Evolutionary conservation across 2,113 vertebrate species (phyloP).

Genomic region (Amphilophus citrinellus): DNA sequence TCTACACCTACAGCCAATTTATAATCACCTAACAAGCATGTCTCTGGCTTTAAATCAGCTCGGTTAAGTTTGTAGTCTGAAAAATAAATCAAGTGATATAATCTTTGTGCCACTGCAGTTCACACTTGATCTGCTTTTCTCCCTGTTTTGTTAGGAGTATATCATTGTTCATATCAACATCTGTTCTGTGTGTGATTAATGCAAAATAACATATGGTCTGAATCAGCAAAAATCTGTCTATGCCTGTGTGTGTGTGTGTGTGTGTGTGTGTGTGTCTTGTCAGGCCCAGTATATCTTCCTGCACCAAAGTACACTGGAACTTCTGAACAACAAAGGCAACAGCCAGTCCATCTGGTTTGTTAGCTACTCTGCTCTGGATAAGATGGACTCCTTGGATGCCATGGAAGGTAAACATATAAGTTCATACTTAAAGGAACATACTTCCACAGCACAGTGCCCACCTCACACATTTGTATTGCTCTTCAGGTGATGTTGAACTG

Average conservation of each 20-base stretch:
- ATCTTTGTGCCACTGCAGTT: not conserved
- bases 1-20: not conserved
- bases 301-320: constrained; percentile 94
- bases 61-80: not conserved
- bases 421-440: not conserved
- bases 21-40: not conserved
- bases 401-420: constrained; percentile 91
- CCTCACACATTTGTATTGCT: constrained; percentile 41
- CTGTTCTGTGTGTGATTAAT: not conserved
- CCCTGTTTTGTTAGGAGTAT: not conserved
- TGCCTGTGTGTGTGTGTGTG: not conserved
- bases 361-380: constrained; percentile 96
- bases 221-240: constrained; percentile 2
- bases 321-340: constrained; percentile 91
- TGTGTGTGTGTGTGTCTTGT: not conserved
- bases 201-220: constrained; percentile 16
- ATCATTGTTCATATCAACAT: constrained; percentile 10
- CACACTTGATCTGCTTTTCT: not conserved
- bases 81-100: not conserved
- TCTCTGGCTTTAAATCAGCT: not conserved
- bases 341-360: constrained; percentile 95
- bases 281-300: constrained; percentile 98
- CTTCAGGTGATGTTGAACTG: constrained; percentile 94
- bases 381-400: constrained; percentile 98
- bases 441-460: not conserved